These are phyloP conservation scores for Ametastegia equiseti DNA, from an alignment of 2,888 invertebrate genomes.

Conservation along the genomic window DNA sequence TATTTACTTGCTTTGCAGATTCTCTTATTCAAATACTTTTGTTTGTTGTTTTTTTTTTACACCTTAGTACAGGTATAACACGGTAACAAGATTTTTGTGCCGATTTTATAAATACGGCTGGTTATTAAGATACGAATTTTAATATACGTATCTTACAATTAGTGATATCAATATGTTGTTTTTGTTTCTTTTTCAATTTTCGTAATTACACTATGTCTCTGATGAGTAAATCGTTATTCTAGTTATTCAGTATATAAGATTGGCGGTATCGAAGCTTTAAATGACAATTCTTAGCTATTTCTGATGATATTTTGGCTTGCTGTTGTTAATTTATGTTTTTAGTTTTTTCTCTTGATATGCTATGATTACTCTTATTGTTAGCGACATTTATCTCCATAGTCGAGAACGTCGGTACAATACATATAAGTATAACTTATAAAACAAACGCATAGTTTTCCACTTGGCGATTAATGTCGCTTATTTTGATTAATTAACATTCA, in stretches of 20 bases:
- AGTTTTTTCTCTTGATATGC: constrained; percentile 16
- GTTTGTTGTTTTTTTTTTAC: neutral
- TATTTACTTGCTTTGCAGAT: too few species aligned
- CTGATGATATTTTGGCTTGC: constrained; percentile 22
- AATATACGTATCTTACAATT: neutral
- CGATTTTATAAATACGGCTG: too few species aligned
- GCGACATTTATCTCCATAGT: neutral
- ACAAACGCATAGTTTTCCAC: neutral
- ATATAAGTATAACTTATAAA: neutral
- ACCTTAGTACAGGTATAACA: neutral
- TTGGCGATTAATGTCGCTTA: neutral
- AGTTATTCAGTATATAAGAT: neutral
- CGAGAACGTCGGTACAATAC: neutral
- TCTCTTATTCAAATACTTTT: neutral
- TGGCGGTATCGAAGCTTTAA: constrained; percentile 14
- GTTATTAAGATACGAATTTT: too few species aligned
- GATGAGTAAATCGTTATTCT: neutral
- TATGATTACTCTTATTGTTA: constrained; percentile 16
- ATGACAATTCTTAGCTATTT: neutral
- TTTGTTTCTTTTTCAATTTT: too few species aligned
- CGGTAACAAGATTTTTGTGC: neutral
- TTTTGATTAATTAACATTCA: neutral
- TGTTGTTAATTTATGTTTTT: neutral
- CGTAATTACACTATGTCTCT: neutral
- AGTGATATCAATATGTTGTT: neutral